These are phyloP conservation scores for Crotophaga sulcirostris DNA, from an alignment of 2,113 vertebrate genomes.

Conservation along the genomic window DNA sequence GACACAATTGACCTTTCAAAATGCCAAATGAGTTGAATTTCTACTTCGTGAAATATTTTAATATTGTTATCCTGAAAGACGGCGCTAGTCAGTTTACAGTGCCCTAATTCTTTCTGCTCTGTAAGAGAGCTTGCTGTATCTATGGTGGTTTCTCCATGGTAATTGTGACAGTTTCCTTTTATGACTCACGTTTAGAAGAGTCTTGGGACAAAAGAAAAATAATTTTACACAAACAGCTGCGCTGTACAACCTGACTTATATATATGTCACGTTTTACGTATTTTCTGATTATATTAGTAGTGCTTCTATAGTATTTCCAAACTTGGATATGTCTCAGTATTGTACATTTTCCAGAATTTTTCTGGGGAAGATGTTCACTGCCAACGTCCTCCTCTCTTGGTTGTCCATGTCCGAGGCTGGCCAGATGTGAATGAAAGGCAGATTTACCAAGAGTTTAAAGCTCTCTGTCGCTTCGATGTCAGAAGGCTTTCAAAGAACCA, in stretches of 20 bases:
- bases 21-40: neutral
- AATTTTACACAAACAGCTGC: neutral
- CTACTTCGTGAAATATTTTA: neutral
- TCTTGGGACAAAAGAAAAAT: neutral
- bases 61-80: neutral
- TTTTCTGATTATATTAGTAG: neutral
- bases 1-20: neutral
- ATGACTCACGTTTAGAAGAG: neutral
- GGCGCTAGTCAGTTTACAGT: neutral
- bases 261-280: neutral
- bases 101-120: neutral
- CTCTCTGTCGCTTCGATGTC: conserved; percentile 73
- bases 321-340: neutral
- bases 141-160: neutral
- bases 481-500: conserved; percentile 55
- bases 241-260: neutral
- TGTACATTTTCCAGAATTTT: conserved; percentile 70
- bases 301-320: neutral
- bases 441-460: conserved; percentile 71
- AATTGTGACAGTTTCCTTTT: neutral
- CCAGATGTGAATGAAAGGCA: conserved; percentile 61
- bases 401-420: conserved; percentile 60
- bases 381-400: conserved; percentile 54
- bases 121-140: neutral
- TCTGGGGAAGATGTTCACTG: conserved; percentile 66